Evolutionary conservation across 2,888 invertebrate genomes (phyloP), one percentile per base, ranked within the genome.

Genomic region (Drosophila mercatorum): DNA sequence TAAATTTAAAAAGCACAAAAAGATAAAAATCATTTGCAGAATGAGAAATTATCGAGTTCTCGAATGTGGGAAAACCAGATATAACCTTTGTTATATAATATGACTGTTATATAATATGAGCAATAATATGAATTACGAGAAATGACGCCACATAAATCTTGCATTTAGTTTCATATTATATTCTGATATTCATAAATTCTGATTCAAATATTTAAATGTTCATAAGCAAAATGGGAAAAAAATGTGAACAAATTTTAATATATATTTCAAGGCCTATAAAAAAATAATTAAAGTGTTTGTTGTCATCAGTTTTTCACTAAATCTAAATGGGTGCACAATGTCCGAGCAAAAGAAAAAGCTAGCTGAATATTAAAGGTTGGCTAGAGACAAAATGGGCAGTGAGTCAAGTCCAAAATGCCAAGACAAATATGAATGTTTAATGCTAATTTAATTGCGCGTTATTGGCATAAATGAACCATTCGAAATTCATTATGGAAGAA

Each of bases 361-460:
- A 66, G 11, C 34, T 46, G 70, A 85, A 88, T 89, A 75, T 75
- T 70, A 78, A 56, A 28, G 67, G 67, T 66, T 68, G 72, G 75
- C 78, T 68, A 51, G 57, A 53, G 61, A 46, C 52, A 17, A 71
- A 65, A 75, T 60, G 55, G 47, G 44, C 46, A 43, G 10, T 17
- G 78, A 70, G 26, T 46, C 64, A 68, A 68, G 63, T 62, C 40
- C 17, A 3, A 56, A 26, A 56, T 43, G 40, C 8, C 68, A 57
- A 7, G 66, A 49, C 61, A 72, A 88, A 84, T 80, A 65, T 66
- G 17, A 17, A 17, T 17, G 61, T 76, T 90, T 85, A 91, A 90
- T 89, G 89, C 81, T 89, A 85, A 89, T 92, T 92, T 92, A 88
- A 91, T 90, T 89, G 89, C 78, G 69, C 88, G 83, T 92, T 91